These are phyloP conservation scores for Brachionus angularis DNA, from an alignment of 1,140 invertebrate genomes.

Conservation along the genomic window DNA sequence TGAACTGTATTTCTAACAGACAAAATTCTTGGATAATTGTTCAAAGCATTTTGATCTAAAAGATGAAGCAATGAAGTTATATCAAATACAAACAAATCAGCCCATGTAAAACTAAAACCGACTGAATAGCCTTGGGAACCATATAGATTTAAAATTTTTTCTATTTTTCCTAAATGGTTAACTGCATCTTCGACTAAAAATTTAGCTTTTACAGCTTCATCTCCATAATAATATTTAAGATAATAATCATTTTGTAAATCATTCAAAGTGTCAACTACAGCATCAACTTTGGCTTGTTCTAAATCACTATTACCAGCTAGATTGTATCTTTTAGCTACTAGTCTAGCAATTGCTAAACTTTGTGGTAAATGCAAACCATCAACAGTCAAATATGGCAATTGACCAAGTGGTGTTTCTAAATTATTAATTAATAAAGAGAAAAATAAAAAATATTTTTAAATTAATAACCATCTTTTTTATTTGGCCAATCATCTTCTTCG, in stretches of 20 bases:
- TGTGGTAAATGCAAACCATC: conserved; percentile 45
- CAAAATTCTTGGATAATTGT: conserved; percentile 14
- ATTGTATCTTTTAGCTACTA: conserved; percentile 30
- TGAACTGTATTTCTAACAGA: conserved; percentile 32
- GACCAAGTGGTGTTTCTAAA: conserved; percentile 38
- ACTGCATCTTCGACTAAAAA: conserved; percentile 14
- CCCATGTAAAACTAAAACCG: conserved; percentile 8
- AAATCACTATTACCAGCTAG: conserved; percentile 27
- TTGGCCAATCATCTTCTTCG: conserved; percentile 6
- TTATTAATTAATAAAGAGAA: neutral
- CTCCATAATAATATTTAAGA: neutral
- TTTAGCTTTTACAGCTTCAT: neutral
- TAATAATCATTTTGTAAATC: conserved; percentile 30
- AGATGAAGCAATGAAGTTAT: neutral
- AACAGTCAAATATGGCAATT: conserved; percentile 45
- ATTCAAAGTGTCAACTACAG: conserved; percentile 11
- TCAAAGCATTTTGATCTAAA: neutral
- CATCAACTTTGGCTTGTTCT: conserved; percentile 33
- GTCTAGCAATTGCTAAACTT: conserved; percentile 44
- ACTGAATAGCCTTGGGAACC: conserved; percentile 38
- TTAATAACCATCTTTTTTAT: no score
- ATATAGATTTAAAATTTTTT: neutral
- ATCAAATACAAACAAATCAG: conserved; percentile 35
- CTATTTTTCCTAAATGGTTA: conserved; percentile 13
- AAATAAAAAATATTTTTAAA: neutral